Evolutionary conservation across 1,140 invertebrate species (phyloP).

Genomic region (Trigoniulus corallinus): DNA sequence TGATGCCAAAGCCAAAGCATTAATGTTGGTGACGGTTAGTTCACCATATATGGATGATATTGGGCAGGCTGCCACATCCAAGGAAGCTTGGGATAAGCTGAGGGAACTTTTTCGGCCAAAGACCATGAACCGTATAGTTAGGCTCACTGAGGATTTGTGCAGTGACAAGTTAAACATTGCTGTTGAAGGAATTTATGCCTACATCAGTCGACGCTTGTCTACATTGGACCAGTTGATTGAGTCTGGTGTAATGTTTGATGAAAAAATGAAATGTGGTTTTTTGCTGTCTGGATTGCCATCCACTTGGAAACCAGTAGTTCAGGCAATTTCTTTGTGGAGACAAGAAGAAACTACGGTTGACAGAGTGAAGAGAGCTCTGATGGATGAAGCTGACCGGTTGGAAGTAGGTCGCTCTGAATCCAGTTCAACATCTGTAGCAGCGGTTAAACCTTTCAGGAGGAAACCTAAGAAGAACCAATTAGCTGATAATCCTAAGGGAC

Average conservation of each 20-base stretch:
- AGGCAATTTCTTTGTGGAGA: background rate
- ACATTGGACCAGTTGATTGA: background rate
- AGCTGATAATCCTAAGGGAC: background rate
- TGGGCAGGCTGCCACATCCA: too few relatives aligned
- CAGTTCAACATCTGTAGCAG: background rate
- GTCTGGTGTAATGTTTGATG: background rate
- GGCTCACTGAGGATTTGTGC: too few relatives aligned
- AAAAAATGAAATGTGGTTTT: background rate
- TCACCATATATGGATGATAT: too few relatives aligned
- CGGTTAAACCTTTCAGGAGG: background rate
- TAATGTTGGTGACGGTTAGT: too few relatives aligned
- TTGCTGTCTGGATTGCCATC: background rate
- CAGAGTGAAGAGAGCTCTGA: background rate
- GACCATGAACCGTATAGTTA: too few relatives aligned
- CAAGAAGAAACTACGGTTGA: background rate
- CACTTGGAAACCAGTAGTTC: background rate
- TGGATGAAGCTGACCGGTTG: background rate
- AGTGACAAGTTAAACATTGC: too few relatives aligned
- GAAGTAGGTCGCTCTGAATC: background rate
- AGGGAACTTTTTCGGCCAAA: too few relatives aligned
- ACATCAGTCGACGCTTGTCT: background rate
- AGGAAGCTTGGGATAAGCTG: too few relatives aligned
- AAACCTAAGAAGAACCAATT: background rate
- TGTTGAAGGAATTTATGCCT: too few relatives aligned
- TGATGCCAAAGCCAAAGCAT: too few relatives aligned